These are phyloP conservation scores for Dermatemys mawii DNA, from an alignment of 2,113 vertebrate genomes.

Conservation along the genomic window DNA sequence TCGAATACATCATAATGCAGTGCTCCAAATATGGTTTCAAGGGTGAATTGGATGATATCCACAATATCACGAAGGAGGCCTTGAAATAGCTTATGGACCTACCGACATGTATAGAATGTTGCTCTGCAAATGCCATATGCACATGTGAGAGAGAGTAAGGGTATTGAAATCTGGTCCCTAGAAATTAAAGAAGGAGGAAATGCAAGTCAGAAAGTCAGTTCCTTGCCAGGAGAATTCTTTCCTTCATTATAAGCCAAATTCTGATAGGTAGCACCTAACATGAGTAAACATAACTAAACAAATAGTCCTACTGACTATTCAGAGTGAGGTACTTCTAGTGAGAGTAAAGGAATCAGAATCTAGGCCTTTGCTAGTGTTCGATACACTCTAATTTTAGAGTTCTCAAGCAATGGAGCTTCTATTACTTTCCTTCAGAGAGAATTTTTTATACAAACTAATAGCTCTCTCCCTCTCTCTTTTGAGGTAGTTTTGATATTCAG, in stretches of 20 bases:
- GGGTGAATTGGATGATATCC: background rate
- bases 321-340: slow-evolving; percentile 40
- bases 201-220: slow-evolving; percentile 49
- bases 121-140: too few relatives aligned
- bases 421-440: slow-evolving; percentile 25
- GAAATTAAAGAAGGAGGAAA: background rate
- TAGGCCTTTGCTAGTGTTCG: slow-evolving; percentile 40
- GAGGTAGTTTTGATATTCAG: slow-evolving; percentile 10
- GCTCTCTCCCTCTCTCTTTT: slow-evolving; percentile 54
- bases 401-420: slow-evolving; percentile 31
- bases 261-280: slow-evolving; percentile 34
- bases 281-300: background rate
- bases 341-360: slow-evolving; percentile 13
- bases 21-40: background rate
- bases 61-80: background rate
- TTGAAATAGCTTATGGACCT: background rate
- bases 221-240: slow-evolving; percentile 31
- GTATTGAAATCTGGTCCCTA: background rate
- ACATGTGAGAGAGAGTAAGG: background rate
- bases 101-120: too few relatives aligned
- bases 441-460: slow-evolving; percentile 26
- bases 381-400: slow-evolving; percentile 38
- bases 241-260: slow-evolving; percentile 40
- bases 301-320: slow-evolving; percentile 11
- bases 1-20: background rate